Evolutionary conservation across 2,797 vertebrate genomes (phyloP), one percentile per base, ranked within the genome.

Genomic region (Bufotes viridis): DNA sequence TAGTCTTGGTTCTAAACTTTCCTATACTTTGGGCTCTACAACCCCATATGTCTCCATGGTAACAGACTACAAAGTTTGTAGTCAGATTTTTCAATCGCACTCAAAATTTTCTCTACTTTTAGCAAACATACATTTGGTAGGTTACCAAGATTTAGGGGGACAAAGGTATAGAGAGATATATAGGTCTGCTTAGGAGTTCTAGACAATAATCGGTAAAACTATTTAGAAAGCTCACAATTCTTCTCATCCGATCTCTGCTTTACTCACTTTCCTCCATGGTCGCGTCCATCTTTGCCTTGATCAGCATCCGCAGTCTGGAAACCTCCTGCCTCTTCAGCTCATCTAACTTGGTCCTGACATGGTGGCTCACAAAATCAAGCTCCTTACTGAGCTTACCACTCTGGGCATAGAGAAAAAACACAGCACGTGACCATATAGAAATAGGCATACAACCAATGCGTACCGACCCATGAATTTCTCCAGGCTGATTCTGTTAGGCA

Each of bases 261-360:
- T 0, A 8, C 95, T 96, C 84, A 97, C 97, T 97, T 91, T 97
- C 96, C 3, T 95, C 94, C 93, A 97, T 97, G 89, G 95, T 93
- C 2, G 97, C 96, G 18, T 98, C 97, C 95, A 97, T 94, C 92
- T 98, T 98, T 90, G 97, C 97, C 88, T 97, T 98, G 42, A 98
- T 94, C 89, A 98, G 93, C 97, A 98, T 97, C 87, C 97, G 93
- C 51, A 98, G 96, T 34, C 97, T 93, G 0, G 97, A 98, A 17
- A 98, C 97, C 89, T 98, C 97, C 94, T 98, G 97, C 0, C 97
- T 93, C 93, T 98, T 98, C 90, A 98, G 93, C 91, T 98, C 97
- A 0, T 98, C 97, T 90, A 98, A 93, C 5, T 96, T 96, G 18
- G 97, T 97, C 61, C 97, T 93, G 20, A 98, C 96, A 0, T 98